phyloP scores from a whole-genome alignment of 2,113 vertebrate genomes.

The Chloroceryle aenea region DNA sequence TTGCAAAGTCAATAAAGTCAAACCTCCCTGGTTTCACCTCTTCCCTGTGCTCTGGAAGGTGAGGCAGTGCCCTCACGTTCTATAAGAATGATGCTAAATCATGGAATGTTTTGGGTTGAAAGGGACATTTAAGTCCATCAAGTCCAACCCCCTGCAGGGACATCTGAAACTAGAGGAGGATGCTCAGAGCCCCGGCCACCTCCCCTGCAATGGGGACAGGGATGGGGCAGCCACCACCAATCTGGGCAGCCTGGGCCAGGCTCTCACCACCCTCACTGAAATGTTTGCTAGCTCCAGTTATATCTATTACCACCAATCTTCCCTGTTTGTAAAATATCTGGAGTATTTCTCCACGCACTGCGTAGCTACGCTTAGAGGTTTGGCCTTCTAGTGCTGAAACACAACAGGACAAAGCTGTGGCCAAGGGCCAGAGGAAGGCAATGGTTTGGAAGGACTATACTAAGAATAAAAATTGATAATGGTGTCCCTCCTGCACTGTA shows the following conservation, averaged over 20 bases:
- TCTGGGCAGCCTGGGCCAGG: not conserved
- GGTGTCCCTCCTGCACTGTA: not conserved
- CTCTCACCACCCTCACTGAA: not conserved
- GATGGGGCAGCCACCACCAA: not conserved
- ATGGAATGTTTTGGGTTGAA: not conserved
- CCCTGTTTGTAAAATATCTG: not conserved
- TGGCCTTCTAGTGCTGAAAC: not conserved
- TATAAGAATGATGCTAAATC: fast-evolving
- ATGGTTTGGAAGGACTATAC: not conserved
- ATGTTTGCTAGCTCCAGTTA: not conserved
- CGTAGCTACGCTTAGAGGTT: not conserved
- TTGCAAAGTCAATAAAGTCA: not conserved
- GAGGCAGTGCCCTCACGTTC: not conserved
- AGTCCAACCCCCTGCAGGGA: not conserved
- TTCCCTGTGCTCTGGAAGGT: not conserved
- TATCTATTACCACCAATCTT: not conserved
- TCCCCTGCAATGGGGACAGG: not conserved
- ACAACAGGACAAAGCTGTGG: not conserved
- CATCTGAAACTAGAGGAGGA: not conserved
- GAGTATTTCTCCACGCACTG: not conserved
- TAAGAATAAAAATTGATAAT: not conserved
- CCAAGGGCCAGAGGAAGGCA: not conserved
- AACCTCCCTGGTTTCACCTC: not conserved
- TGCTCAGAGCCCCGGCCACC: not conserved
- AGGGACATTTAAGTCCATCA: not conserved